These are phyloP conservation scores for Odontocolon sp. DNA, from an alignment of 2,888 invertebrate species.

Conservation along the genomic window DNA sequence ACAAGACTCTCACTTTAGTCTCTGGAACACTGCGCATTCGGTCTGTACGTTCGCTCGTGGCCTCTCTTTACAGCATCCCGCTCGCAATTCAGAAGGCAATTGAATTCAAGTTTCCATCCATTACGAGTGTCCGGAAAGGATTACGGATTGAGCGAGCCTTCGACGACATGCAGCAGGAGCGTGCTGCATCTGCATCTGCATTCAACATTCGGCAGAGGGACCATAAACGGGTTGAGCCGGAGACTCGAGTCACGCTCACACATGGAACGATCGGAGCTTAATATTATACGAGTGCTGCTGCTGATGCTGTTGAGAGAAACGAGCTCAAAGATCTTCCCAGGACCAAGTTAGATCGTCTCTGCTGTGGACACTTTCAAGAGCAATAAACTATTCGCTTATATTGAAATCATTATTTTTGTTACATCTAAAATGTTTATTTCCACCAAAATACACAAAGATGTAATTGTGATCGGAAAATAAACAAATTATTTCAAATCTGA, in stretches of 20 bases:
- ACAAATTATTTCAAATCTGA: too few relatives aligned
- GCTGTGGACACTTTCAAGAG: not conserved
- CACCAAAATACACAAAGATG: too few relatives aligned
- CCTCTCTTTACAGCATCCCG: constrained; percentile 38
- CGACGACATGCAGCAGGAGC: constrained; percentile 62
- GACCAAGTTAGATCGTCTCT: not conserved
- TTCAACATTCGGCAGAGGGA: constrained; percentile 3
- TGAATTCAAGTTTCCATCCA: constrained; percentile 79
- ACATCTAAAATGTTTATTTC: too few relatives aligned
- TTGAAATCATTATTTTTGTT: too few relatives aligned
- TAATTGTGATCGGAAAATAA: too few relatives aligned
- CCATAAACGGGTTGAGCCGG: constrained; percentile 23
- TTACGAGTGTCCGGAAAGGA: constrained; percentile 79
- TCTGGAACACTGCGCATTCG: constrained; percentile 12
- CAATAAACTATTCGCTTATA: constrained; percentile 1
- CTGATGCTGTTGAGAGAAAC: not conserved
- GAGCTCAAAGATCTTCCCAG: not conserved
- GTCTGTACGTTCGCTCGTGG: constrained; percentile 17
- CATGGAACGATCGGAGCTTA: constrained; percentile 5
- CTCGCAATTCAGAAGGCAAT: constrained; percentile 77
- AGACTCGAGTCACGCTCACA: constrained; percentile 30
- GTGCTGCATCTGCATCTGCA: constrained; percentile 77
- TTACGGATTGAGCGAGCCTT: constrained; percentile 67
- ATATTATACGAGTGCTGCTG: constrained; percentile 4
- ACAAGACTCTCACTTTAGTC: constrained; percentile 27